phyloP scores from a whole-genome alignment of 2,113 vertebrate species.

The Cinclus cinclus region DNA sequence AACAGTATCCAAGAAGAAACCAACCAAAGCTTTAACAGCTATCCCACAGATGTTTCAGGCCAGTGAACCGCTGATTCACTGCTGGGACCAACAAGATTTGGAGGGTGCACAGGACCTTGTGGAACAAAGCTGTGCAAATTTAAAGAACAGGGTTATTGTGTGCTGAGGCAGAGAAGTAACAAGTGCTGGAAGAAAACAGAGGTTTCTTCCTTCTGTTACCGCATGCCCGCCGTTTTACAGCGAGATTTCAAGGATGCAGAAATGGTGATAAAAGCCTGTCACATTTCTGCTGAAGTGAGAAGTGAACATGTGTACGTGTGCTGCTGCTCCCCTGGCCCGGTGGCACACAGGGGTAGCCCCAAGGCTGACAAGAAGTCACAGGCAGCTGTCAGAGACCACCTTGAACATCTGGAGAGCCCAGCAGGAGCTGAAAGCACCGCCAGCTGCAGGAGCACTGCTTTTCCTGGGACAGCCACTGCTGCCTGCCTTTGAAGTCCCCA shows the following conservation, averaged over 20 bases:
- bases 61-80: neutral
- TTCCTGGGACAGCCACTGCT: neutral
- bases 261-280: neutral
- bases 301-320: neutral
- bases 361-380: neutral
- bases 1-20: neutral
- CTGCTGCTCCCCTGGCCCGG: rapidly evolving
- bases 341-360: neutral
- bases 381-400: rapidly evolving
- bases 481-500: neutral
- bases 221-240: neutral
- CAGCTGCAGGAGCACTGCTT: neutral
- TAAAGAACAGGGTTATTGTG: neutral
- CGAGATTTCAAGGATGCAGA: neutral
- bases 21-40: neutral
- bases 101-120: neutral
- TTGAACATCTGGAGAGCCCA: neutral
- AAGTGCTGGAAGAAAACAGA: rapidly evolving
- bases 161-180: neutral
- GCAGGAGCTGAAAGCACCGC: neutral
- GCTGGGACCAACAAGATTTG: neutral
- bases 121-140: neutral
- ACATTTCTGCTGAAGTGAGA: neutral
- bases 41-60: neutral
- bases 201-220: neutral